These are phyloP conservation scores for Hippopotamus amphibius DNA, from an alignment of 2,113 vertebrate species.

Conservation along the genomic window DNA sequence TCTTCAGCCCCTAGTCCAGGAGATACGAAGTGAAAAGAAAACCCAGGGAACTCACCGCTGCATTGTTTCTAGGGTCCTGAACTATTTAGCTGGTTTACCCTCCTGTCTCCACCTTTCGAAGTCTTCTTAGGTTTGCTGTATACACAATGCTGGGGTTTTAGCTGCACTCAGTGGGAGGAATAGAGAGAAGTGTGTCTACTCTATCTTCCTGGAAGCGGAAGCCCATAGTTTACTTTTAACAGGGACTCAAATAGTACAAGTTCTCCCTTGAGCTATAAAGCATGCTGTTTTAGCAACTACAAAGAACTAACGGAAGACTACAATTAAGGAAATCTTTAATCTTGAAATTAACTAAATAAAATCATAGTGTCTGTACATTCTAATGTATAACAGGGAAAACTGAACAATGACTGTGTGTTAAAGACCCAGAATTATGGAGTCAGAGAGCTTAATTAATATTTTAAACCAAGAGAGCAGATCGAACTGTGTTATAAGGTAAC, in stretches of 20 bases:
- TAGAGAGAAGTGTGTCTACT: neutral
- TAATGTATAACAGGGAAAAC: conserved; percentile 48
- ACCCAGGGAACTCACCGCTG: neutral
- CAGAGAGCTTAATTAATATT: conserved; percentile 47
- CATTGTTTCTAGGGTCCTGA: too few species aligned
- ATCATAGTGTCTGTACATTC: neutral
- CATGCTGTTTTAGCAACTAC: conserved; percentile 68
- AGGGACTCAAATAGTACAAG: conserved; percentile 38
- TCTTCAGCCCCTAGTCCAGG: neutral
- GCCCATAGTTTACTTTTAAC: conserved; percentile 74
- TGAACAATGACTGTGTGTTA: conserved; percentile 4
- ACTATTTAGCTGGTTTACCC: neutral
- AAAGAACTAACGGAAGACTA: conserved; percentile 72
- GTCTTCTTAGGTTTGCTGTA: neutral
- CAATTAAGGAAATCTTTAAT: conserved; percentile 75
- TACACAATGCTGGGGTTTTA: neutral
- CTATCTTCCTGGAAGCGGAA: conserved; percentile 56
- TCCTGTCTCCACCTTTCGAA: neutral
- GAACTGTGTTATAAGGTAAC: neutral
- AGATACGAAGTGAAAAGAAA: neutral
- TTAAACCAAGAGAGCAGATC: conserved; percentile 41
- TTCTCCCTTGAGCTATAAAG: conserved; percentile 62
- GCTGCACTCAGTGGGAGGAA: neutral
- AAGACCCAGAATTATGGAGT: conserved; percentile 12
- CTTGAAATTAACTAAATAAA: conserved; percentile 56